Percentiles rank a stretch among this genome's conserved stretches.
Conservation (phyloP, 2,113 vertebrate species). For the Stictonetta naevosa region DNA sequence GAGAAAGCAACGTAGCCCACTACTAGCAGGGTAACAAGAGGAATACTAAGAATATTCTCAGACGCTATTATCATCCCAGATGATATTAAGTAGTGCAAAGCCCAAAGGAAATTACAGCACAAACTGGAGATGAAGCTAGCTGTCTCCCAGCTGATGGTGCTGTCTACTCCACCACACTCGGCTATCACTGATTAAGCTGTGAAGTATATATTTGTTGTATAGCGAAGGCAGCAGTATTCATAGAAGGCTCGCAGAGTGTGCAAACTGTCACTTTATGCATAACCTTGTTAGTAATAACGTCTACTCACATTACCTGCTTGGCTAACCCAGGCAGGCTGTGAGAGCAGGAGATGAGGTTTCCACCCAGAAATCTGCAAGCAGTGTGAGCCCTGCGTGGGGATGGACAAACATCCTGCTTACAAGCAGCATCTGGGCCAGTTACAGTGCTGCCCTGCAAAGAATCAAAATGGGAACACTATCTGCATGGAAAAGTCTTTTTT, state of each 20-base stretch:
- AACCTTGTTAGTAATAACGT: neutral
- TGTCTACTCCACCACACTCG: neutral
- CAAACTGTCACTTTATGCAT: neutral
- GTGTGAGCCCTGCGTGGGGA: neutral
- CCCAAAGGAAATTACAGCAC: constrained; percentile 29
- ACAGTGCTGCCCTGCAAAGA: neutral
- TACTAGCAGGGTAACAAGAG: neutral
- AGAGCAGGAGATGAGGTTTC: neutral
- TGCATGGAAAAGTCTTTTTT: neutral
- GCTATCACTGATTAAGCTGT: constrained; percentile 17
- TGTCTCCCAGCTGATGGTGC: neutral
- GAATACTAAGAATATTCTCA: neutral
- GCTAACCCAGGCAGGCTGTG: neutral
- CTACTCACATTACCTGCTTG: constrained; percentile 13
- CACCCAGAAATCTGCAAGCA: neutral
- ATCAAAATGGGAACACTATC: neutral
- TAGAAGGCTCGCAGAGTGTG: neutral
- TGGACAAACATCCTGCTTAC: neutral
- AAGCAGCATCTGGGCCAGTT: neutral
- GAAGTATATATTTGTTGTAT: neutral
- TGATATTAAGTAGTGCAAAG: neutral
- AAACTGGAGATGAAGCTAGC: constrained; percentile 30
- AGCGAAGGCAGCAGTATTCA: neutral
- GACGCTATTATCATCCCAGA: neutral
- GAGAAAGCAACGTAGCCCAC: neutral